Conservation (phyloP, 2,888 invertebrate genomes). For the Synergus itoensis region DNA sequence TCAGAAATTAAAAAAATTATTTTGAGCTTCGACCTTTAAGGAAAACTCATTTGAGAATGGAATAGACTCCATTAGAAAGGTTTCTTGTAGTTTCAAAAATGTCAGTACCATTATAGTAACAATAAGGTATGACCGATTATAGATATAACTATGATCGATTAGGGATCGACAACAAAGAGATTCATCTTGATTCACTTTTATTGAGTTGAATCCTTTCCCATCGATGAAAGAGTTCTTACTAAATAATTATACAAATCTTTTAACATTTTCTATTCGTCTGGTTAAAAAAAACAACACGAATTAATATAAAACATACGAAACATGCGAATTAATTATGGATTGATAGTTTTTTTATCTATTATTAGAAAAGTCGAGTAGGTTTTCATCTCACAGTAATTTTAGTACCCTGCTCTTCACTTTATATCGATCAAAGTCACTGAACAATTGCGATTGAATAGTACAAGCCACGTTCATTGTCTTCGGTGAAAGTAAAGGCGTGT, state of each 20-base stretch:
- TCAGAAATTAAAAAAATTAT: neutral
- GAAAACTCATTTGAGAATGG: neutral
- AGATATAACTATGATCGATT: conserved; percentile 2
- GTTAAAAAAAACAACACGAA: too few species aligned
- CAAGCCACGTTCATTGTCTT: conserved; percentile 29
- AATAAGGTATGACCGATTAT: conserved; percentile 14
- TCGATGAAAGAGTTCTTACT: neutral
- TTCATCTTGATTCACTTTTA: neutral
- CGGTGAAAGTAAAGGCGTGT: conserved; percentile 67
- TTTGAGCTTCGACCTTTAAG: neutral
- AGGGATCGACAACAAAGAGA: neutral
- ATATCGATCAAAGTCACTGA: conserved; percentile 24
- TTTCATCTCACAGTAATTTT: neutral
- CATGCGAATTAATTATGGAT: neutral
- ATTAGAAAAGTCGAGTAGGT: neutral
- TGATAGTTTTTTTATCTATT: neutral
- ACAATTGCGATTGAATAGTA: conserved; percentile 17
- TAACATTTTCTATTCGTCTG: too few species aligned
- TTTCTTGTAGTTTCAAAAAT: neutral
- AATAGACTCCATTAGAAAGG: conserved; percentile 17
- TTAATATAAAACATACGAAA: too few species aligned
- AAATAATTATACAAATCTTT: neutral
- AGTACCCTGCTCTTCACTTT: conserved; percentile 23
- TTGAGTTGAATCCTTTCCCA: neutral
- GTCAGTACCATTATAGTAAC: neutral